Percentiles rank a stretch among this genome's conserved stretches.
Evolutionary conservation across 2,888 invertebrate species (phyloP).

Genomic region (Monoplex corrugatus): DNA sequence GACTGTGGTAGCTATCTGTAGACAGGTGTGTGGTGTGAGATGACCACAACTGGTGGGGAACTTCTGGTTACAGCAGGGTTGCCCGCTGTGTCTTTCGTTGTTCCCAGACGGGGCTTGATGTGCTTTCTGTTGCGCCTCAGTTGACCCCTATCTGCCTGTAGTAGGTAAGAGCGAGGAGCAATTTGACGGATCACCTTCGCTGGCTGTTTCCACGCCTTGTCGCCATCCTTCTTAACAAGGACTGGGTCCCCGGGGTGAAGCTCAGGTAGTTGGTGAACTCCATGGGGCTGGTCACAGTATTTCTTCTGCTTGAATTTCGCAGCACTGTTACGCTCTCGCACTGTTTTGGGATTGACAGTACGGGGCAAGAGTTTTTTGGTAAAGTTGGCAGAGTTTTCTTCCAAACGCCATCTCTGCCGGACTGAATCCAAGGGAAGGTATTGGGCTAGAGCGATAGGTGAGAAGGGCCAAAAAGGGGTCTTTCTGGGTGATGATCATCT

Average conservation of each 20-base stretch:
- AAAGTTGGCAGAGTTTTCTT: not conserved
- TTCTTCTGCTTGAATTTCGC: not conserved
- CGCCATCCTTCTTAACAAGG: conserved; percentile 3
- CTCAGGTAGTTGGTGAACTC: not conserved
- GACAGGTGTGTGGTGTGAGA: too few species aligned
- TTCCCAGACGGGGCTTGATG: too few species aligned
- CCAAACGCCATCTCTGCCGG: not conserved
- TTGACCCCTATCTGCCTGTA: not conserved
- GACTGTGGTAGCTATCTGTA: too few species aligned
- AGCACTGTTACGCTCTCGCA: not conserved
- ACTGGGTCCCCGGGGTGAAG: not conserved
- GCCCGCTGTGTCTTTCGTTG: too few species aligned
- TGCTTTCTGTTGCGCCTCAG: not conserved
- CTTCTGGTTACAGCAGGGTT: too few species aligned
- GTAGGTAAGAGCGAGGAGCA: not conserved
- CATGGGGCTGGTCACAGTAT: not conserved
- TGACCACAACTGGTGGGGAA: too few species aligned
- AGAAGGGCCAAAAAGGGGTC: not conserved
- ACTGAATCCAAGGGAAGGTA: not conserved
- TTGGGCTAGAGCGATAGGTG: not conserved
- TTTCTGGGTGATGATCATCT: not conserved
- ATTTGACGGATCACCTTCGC: not conserved
- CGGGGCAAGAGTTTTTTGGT: not conserved
- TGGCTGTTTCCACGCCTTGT: conserved; percentile 7
- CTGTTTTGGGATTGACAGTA: not conserved